Conservation (phyloP, 2,113 vertebrate genomes). For the Dendrocopos noguchii region DNA sequence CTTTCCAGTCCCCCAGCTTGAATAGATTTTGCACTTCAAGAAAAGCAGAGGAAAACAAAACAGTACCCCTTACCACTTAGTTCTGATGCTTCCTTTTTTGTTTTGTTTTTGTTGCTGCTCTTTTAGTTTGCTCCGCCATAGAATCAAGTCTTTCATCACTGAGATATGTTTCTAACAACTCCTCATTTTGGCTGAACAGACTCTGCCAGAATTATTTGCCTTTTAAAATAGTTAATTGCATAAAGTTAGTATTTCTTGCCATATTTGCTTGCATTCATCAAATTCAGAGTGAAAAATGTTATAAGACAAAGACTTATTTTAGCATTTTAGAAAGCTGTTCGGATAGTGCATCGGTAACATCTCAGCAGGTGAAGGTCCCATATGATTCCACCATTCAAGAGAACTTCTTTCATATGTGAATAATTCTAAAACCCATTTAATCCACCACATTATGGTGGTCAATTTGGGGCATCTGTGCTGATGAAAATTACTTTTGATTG, state of each 20-base stretch:
- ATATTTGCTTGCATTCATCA: background rate
- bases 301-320: constrained; percentile 42
- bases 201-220: background rate
- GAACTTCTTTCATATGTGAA: constrained; percentile 47
- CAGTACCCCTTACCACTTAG: background rate
- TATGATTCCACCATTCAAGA: constrained; percentile 57
- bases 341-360: background rate
- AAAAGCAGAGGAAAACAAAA: background rate
- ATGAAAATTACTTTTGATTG: constrained; percentile 71
- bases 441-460: constrained; percentile 44
- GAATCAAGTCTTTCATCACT: background rate
- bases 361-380: constrained; percentile 21
- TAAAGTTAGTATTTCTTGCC: background rate
- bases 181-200: background rate
- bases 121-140: background rate
- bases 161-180: background rate
- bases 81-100: background rate
- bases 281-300: constrained; percentile 8
- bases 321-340: constrained; percentile 31
- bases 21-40: constrained; percentile 39
- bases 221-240: background rate
- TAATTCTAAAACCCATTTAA: constrained; percentile 60
- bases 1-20: constrained; percentile 34
- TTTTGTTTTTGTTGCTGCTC: background rate
- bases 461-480: constrained; percentile 56